Evolutionary conservation across 1,140 invertebrate genomes (phyloP).

Genomic region (Hylaeus volcanicus): DNA sequence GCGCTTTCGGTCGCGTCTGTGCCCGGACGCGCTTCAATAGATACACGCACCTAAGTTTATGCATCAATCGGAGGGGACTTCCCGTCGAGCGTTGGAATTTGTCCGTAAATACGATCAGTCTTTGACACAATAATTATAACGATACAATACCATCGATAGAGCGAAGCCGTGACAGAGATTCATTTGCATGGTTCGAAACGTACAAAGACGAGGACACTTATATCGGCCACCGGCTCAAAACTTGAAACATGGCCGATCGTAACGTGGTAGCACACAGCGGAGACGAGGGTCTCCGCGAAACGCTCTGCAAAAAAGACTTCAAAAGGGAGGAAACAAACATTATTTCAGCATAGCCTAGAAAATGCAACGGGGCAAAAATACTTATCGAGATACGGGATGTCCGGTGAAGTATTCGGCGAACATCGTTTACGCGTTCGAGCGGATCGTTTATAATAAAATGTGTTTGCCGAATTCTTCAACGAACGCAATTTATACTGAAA

Average conservation of each 20-base stretch:
- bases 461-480: too few species aligned
- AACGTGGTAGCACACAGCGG: constrained; percentile 34
- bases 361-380: constrained; percentile 48
- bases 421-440: too few species aligned
- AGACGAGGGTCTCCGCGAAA: constrained; percentile 23
- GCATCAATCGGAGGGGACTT: constrained; percentile 4
- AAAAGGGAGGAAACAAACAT: constrained; percentile 43
- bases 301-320: constrained; percentile 37
- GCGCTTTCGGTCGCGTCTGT: constrained; percentile 55
- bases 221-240: constrained; percentile 53
- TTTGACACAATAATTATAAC: constrained; percentile 69
- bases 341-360: constrained; percentile 40
- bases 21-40: constrained; percentile 44
- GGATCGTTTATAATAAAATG: too few species aligned
- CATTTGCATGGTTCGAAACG: constrained; percentile 25
- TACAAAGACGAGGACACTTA: constrained; percentile 60
- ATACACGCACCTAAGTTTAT: constrained; percentile 40
- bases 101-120: constrained; percentile 72
- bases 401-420: too few species aligned
- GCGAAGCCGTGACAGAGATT: constrained; percentile 61
- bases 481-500: neutral
- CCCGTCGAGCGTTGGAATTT: constrained; percentile 47
- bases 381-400: constrained; percentile 37
- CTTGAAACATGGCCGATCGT: constrained; percentile 47
- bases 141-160: constrained; percentile 61